phyloP scores from a whole-genome alignment of 2,888 invertebrate species.

The Lasioglossum vierecki region DNA sequence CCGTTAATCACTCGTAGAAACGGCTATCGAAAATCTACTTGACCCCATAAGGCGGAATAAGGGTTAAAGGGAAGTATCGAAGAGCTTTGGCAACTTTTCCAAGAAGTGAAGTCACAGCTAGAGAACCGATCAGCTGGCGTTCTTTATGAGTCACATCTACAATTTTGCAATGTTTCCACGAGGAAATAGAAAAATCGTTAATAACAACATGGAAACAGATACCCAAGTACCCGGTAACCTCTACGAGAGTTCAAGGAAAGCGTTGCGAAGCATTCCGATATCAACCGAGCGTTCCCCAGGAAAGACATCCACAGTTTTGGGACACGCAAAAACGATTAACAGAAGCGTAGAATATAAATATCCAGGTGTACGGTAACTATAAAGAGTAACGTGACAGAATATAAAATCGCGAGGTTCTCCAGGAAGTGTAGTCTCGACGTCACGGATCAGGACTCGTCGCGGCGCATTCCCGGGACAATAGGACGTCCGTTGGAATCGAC shows the following conservation, averaged over 20 bases:
- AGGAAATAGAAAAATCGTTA: no score
- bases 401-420: not conserved
- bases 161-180: no score
- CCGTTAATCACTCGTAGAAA: not conserved
- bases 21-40: not conserved
- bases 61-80: not conserved
- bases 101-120: not conserved
- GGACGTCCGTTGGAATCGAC: slow-evolving; percentile 24
- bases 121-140: not conserved
- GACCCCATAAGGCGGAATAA: not conserved
- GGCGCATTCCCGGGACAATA: slow-evolving; percentile 9
- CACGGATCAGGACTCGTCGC: slow-evolving; percentile 5
- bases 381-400: not conserved
- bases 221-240: not conserved
- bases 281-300: not conserved
- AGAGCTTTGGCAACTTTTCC: not conserved
- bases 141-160: not conserved
- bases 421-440: not conserved
- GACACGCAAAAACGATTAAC: not conserved
- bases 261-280: not conserved
- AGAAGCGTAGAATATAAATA: not conserved
- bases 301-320: not conserved
- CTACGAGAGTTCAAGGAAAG: not conserved
- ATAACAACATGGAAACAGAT: no score
- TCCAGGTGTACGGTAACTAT: not conserved